A percentile compares a stretch with the other conserved stretches of the same genome.
Conservation (phyloP, 2,888 invertebrate genomes). For the Trachelus troglodyta region DNA sequence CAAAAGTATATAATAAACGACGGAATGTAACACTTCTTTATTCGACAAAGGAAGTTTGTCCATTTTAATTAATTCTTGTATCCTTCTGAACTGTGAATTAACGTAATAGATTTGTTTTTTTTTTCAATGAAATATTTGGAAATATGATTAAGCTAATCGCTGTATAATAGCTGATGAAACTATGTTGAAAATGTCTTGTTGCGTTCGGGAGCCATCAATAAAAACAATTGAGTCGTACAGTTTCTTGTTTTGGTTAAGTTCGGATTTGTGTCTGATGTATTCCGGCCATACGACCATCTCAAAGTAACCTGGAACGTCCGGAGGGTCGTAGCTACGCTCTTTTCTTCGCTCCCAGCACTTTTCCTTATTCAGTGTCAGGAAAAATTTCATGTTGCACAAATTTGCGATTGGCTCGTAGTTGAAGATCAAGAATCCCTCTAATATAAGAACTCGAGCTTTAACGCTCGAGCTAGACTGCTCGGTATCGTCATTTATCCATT, state of each 20-base stretch:
- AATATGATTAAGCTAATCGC: too few relatives aligned
- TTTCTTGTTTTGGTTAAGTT: slow-evolving; percentile 56
- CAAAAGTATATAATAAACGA: too few relatives aligned
- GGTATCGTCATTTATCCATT: slow-evolving; percentile 62
- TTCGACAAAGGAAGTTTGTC: background rate
- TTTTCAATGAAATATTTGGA: too few relatives aligned
- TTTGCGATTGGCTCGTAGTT: slow-evolving; percentile 76
- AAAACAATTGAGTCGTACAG: slow-evolving; percentile 44
- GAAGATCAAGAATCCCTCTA: slow-evolving; percentile 83
- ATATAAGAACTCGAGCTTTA: slow-evolving; percentile 70
- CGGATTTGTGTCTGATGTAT: slow-evolving; percentile 72
- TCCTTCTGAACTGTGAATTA: too few relatives aligned
- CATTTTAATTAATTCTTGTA: too few relatives aligned
- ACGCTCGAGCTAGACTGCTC: slow-evolving; percentile 31
- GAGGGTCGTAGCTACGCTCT: slow-evolving; percentile 81
- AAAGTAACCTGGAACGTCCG: slow-evolving; percentile 90
- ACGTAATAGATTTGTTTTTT: too few relatives aligned
- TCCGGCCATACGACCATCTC: slow-evolving; percentile 93
- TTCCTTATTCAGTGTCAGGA: slow-evolving; percentile 76
- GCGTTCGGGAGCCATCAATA: slow-evolving; percentile 43
- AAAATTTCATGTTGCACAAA: slow-evolving; percentile 80
- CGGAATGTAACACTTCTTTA: too few relatives aligned
- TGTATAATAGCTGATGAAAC: too few relatives aligned
- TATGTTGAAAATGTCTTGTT: too few relatives aligned
- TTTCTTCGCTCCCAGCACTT: slow-evolving; percentile 75